Evolutionary conservation across 2,888 invertebrate species (phyloP), one percentile per base, ranked within the genome.

Genomic region (Choreutis nemorana): DNA sequence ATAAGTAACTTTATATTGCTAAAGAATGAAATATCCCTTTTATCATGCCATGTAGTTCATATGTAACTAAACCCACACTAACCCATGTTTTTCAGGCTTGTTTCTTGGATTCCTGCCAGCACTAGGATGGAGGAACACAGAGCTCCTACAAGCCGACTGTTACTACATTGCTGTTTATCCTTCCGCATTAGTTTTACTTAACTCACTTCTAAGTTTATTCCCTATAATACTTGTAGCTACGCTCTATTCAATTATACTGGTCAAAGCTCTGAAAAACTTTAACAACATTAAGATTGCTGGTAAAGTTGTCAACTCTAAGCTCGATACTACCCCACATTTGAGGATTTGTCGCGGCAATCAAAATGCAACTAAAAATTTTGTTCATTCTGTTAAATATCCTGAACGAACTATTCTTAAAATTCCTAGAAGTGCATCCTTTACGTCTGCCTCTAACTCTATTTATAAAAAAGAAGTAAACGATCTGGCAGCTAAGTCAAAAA

Each of bases 81-180:
- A 33, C 25, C 11, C 15, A 34, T 34, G 33, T 29, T 20, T 60
- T 62, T 15, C 66, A 83, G 84, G 84, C 47, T 47, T 82, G 8
- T 51, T 71, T 12, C 66, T 86, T 18, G 84, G 84, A 34, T 85
- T 83, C 46, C 52, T 85, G 41, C 86, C 86, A 13, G 61, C 70
- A 2, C 81, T 82, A 5, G 85, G 85, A 34, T 83, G 84, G 81
- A 59, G 71, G 13, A 72, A 68, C 38, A 45, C 44, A 28, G 68
- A 73, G 37, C 45, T 59, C 8, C 39, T 40, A 14, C 30, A 36
- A 23, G 46, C 51, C 18, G 48, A 55, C 28, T 86, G 86, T 48
- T 81, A 81, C 71, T 85, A 85, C 48, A 79, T 83, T 11, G 45
- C 77, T 2, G 46, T 85, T 1, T 82, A 81, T 30, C 85, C 86